These are phyloP conservation scores for Noctua fimbriata DNA, from an alignment of 2,888 invertebrate genomes.

Conservation along the genomic window DNA sequence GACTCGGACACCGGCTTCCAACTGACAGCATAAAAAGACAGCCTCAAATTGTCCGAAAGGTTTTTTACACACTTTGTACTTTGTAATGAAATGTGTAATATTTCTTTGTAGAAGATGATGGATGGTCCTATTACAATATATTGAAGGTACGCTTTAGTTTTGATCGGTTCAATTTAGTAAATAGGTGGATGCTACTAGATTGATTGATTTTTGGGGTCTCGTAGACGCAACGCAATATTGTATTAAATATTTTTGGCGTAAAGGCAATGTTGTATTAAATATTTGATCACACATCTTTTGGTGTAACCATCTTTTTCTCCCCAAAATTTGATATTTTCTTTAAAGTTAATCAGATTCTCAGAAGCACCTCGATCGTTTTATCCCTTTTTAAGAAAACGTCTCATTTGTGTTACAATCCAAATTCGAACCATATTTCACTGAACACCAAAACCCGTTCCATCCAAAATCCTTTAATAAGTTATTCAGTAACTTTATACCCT, in stretches of 20 bases:
- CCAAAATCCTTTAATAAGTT: slow-evolving; percentile 55
- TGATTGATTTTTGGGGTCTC: slow-evolving; percentile 52
- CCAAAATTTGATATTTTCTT: background rate
- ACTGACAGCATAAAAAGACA: slow-evolving; percentile 81
- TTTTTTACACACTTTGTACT: slow-evolving; percentile 69
- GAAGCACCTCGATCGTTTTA: slow-evolving; percentile 4
- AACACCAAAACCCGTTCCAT: slow-evolving; percentile 42
- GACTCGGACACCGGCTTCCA: slow-evolving; percentile 79
- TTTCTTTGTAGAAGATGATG: slow-evolving; percentile 73
- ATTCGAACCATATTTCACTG: slow-evolving; percentile 35
- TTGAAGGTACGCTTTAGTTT: slow-evolving; percentile 66
- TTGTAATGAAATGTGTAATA: slow-evolving; percentile 83
- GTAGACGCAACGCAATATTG: slow-evolving; percentile 6
- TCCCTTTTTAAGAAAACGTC: slow-evolving; percentile 33
- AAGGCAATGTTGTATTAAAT: background rate
- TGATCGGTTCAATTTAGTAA: slow-evolving; percentile 65
- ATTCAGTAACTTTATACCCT: slow-evolving; percentile 45
- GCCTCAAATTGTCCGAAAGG: slow-evolving; percentile 71
- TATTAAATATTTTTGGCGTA: background rate
- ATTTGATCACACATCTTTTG: background rate
- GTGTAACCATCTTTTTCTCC: background rate
- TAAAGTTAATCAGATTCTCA: background rate
- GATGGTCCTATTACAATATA: slow-evolving; percentile 67
- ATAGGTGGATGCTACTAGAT: slow-evolving; percentile 50
- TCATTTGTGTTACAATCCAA: slow-evolving; percentile 38